phyloP scores from a whole-genome alignment of 1,140 invertebrate genomes.

The Mactra quadrangularis region DNA sequence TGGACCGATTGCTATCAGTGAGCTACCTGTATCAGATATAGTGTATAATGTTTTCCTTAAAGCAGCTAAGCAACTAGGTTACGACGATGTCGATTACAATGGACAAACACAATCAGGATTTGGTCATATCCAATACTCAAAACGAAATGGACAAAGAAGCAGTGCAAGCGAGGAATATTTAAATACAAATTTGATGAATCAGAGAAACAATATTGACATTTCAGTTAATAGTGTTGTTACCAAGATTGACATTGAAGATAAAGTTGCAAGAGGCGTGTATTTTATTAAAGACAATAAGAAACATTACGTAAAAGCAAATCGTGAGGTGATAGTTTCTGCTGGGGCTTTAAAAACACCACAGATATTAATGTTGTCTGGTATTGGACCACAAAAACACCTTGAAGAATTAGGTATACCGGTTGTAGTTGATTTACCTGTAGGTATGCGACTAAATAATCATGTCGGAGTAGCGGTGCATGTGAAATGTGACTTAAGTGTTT shows the following conservation, averaged over 20 bases:
- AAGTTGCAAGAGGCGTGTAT: slow-evolving; percentile 9
- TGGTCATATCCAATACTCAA: slow-evolving; percentile 90
- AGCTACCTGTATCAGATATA: neutral
- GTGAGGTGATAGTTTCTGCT: slow-evolving; percentile 84
- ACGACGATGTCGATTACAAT: neutral
- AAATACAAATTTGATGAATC: too few species aligned
- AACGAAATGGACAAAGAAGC: neutral
- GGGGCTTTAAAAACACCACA: slow-evolving; percentile 94
- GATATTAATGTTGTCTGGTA: slow-evolving; percentile 94
- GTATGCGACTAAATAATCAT: slow-evolving; percentile 15
- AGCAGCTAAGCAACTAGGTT: neutral
- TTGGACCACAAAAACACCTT: slow-evolving; percentile 87
- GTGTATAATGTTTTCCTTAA: neutral
- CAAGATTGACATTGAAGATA: slow-evolving; percentile 18
- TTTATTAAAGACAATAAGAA: slow-evolving; percentile 25
- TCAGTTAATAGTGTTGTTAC: slow-evolving; percentile 6
- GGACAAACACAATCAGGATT: slow-evolving; percentile 86
- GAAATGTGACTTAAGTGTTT: neutral
- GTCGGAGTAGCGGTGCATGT: neutral
- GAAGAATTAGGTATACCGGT: slow-evolving; percentile 20
- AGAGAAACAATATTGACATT: slow-evolving; percentile 31
- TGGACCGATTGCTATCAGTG: neutral
- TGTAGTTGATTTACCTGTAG: slow-evolving; percentile 28
- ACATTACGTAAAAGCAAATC: slow-evolving; percentile 10
- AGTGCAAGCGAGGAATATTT: slow-evolving; percentile 4